Conservation (phyloP, 2,113 vertebrate species). For the Pedetes capensis region DNA sequence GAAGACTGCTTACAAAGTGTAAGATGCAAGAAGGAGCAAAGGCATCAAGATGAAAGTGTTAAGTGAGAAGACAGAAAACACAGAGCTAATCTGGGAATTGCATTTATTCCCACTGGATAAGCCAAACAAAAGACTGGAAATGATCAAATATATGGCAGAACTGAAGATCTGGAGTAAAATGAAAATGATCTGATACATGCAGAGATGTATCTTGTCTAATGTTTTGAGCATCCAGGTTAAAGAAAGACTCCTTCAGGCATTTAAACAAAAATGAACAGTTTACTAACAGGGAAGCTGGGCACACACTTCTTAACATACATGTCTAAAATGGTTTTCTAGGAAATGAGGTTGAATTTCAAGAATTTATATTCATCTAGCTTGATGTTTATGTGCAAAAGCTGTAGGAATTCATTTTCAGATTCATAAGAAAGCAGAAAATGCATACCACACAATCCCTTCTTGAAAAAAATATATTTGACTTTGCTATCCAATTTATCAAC, state of each 20-base stretch:
- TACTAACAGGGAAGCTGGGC: background rate
- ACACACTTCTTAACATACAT: background rate
- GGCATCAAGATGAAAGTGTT: background rate
- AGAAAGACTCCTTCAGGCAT: background rate
- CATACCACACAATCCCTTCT: background rate
- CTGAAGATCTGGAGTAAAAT: conserved; percentile 4
- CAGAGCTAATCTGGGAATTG: background rate
- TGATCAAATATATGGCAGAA: background rate
- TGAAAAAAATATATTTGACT: background rate
- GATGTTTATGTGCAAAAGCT: background rate
- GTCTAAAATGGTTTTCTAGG: background rate
- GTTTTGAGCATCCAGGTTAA: background rate
- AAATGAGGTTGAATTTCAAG: background rate
- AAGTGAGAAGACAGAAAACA: background rate
- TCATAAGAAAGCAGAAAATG: background rate
- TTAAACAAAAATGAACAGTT: background rate
- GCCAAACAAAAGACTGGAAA: background rate
- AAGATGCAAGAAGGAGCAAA: background rate
- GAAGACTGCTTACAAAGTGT: background rate
- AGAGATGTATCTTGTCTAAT: background rate
- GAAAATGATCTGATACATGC: background rate
- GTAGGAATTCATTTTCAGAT: background rate
- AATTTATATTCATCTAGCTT: background rate
- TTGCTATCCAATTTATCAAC: background rate
- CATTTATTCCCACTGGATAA: background rate